Conservation (phyloP, 2,113 vertebrate genomes). For the Saguinus midas region DNA sequence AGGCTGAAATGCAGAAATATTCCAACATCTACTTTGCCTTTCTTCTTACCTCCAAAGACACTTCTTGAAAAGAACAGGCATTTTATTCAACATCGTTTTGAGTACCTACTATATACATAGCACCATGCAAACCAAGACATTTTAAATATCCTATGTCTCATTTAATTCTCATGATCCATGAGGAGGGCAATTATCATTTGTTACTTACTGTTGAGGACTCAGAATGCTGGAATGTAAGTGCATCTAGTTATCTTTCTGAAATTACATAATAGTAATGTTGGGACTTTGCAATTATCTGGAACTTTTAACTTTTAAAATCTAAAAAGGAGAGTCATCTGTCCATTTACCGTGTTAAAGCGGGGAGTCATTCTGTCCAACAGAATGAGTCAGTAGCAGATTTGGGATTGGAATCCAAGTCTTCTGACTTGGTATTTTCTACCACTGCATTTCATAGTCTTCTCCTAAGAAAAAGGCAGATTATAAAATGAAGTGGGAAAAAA, state of each 20-base stretch:
- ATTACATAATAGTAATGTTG: neutral
- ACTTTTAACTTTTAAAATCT: neutral
- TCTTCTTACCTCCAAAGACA: neutral
- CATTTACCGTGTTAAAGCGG: neutral
- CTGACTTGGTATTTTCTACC: neutral
- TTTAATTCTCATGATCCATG: neutral
- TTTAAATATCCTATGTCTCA: neutral
- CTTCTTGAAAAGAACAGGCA: neutral
- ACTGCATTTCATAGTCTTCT: neutral
- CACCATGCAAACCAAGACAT: neutral
- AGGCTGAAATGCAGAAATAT: neutral
- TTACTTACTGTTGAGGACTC: neutral
- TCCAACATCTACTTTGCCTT: neutral
- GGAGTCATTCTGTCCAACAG: neutral
- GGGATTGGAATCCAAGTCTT: neutral
- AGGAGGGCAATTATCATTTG: neutral
- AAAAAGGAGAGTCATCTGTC: neutral
- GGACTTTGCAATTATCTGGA: neutral
- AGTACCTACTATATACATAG: neutral
- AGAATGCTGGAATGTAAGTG: slow-evolving; percentile 7
- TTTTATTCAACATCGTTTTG: neutral
- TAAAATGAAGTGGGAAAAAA: too few relatives aligned
- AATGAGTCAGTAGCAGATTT: neutral
- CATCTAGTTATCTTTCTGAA: slow-evolving; percentile 29
- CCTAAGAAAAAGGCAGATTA: too few relatives aligned